Percentiles rank a stretch among this genome's conserved stretches.
Conservation (phyloP, 2,888 invertebrate genomes). For the Eumacrocentrus americanus region DNA sequence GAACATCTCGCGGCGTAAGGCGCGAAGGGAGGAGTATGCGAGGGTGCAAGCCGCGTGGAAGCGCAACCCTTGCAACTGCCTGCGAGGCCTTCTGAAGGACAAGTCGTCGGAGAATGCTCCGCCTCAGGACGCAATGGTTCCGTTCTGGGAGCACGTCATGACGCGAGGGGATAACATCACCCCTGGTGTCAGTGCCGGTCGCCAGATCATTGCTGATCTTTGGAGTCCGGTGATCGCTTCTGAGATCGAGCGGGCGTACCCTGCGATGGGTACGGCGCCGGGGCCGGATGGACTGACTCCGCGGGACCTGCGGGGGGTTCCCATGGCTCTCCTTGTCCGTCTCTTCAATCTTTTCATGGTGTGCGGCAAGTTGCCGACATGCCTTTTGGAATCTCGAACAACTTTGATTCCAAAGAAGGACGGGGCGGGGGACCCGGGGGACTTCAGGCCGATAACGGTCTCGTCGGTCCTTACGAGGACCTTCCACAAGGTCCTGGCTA, state of each 20-base stretch:
- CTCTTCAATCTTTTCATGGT: conserved; percentile 31
- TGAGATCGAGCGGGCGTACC: neutral
- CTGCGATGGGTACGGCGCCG: conserved; percentile 7
- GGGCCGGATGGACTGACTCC: conserved; percentile 28
- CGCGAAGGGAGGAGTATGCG: conserved; percentile 28
- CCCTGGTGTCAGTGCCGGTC: neutral
- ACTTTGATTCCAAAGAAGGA: conserved; percentile 36
- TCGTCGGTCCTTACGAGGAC: conserved; percentile 26
- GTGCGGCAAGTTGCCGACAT: conserved; percentile 26
- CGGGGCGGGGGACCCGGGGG: conserved; percentile 22
- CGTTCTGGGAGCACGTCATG: conserved; percentile 28
- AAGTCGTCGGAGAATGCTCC: conserved; percentile 1
- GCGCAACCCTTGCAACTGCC: conserved; percentile 17
- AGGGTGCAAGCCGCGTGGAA: conserved; percentile 29
- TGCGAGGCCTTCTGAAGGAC: conserved; percentile 19
- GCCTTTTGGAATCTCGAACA: conserved; percentile 28
- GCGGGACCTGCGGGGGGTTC: conserved; percentile 12
- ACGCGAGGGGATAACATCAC: neutral
- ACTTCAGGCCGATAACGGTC: conserved; percentile 39
- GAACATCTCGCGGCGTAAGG: neutral
- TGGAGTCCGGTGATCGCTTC: neutral
- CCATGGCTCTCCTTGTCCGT: conserved; percentile 3
- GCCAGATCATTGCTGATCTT: neutral
- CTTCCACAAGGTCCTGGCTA: conserved; percentile 34
- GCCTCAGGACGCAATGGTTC: neutral